Conservation (phyloP, 2,888 invertebrate species). For the Graphium colonna region DNA sequence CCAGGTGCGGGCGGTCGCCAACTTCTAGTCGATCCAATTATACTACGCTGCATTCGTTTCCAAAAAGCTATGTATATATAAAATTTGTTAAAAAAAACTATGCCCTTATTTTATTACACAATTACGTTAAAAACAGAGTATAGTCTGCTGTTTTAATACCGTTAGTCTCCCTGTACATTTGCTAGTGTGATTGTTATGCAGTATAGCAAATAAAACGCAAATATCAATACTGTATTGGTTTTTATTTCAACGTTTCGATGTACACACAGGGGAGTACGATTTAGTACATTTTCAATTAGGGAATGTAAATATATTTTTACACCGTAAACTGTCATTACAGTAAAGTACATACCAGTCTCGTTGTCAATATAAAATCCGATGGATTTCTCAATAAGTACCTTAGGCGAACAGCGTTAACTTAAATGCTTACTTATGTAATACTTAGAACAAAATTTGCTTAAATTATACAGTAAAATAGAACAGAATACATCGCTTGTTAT, state of each 20-base stretch:
- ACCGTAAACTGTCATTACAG: conserved; percentile 50
- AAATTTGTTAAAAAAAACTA: too few species aligned
- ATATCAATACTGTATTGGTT: conserved; percentile 76
- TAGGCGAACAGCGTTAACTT: conserved; percentile 63
- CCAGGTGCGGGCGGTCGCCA: too few species aligned
- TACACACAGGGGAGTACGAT: conserved; percentile 46
- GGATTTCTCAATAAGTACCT: conserved; percentile 66
- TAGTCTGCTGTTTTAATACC: too few species aligned
- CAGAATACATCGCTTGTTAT: conserved; percentile 53
- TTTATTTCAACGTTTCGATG: conserved; percentile 63
- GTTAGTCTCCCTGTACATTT: too few species aligned
- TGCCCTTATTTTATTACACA: too few species aligned
- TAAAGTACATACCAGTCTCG: conserved; percentile 77
- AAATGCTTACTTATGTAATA: conserved; percentile 69
- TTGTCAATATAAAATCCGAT: conserved; percentile 68
- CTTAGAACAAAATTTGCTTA: conserved; percentile 40
- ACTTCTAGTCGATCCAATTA: too few species aligned
- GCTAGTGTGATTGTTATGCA: too few species aligned
- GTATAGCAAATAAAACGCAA: conserved; percentile 63
- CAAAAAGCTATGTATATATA: too few species aligned
- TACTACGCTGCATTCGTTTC: too few species aligned
- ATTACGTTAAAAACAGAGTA: too few species aligned
- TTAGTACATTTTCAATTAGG: conserved; percentile 52
- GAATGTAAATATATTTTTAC: conserved; percentile 69
- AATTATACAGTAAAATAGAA: conserved; percentile 48